Evolutionary conservation across 2,797 vertebrate genomes (phyloP).

Genomic region (Graptemys geographica): DNA sequence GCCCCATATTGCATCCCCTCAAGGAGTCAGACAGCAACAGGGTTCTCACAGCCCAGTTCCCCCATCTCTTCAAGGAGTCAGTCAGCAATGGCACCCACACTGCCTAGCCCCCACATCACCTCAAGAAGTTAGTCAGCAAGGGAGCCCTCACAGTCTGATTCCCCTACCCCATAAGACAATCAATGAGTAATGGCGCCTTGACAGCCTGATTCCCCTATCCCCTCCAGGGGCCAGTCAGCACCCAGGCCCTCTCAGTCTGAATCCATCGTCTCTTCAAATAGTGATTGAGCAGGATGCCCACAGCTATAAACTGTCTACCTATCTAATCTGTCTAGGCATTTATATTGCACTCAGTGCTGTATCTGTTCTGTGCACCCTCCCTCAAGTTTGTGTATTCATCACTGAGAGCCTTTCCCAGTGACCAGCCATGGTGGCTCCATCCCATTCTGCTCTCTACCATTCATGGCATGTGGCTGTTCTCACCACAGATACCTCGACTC

Average conservation of each 20-base stretch:
- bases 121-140: too few species aligned
- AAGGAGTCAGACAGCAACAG: neutral
- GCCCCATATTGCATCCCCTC: neutral
- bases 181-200: too few species aligned
- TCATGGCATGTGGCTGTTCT: neutral
- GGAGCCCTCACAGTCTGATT: too few species aligned
- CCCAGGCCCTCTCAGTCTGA: too few species aligned
- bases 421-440: neutral
- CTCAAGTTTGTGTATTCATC: neutral
- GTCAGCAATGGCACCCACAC: too few species aligned
- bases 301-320: neutral
- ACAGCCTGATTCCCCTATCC: too few species aligned
- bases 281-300: too few species aligned
- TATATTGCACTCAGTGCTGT: neutral
- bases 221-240: too few species aligned
- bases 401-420: neutral
- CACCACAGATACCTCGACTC: neutral
- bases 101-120: too few species aligned
- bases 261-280: too few species aligned
- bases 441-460: neutral
- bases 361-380: neutral
- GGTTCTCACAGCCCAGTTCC: neutral
- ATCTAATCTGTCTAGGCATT: neutral
- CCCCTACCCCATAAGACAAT: too few species aligned
- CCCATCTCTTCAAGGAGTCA: too few species aligned